phyloP scores from a whole-genome alignment of 2,797 vertebrate genomes.

The Tapera naevia region DNA sequence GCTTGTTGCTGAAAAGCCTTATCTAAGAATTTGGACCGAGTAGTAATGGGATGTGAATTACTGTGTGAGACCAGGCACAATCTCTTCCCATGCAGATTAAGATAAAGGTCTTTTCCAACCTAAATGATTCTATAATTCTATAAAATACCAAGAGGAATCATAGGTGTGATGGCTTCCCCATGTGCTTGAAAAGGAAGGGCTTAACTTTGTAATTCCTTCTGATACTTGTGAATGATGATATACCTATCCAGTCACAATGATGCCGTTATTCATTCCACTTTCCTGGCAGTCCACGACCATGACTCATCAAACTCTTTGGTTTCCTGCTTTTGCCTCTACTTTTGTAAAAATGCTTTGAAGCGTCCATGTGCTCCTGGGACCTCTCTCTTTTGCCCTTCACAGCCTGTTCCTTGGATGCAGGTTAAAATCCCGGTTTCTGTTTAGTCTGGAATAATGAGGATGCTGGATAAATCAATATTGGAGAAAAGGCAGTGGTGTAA shows the following conservation, averaged over 20 bases:
- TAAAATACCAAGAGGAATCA: not conserved
- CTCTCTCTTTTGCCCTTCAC: not conserved
- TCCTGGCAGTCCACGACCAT: not conserved
- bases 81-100: not conserved
- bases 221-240: not conserved
- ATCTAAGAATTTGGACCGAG: not conserved
- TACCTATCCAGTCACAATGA: accelerated
- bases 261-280: accelerated
- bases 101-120: no score
- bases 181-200: not conserved
- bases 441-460: accelerated
- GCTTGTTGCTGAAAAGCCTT: not conserved
- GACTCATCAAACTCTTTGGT: accelerated
- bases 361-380: accelerated
- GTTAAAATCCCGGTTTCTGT: not conserved
- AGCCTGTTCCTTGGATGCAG: not conserved
- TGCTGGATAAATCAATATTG: not conserved
- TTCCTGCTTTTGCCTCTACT: not conserved
- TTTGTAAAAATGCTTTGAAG: not conserved
- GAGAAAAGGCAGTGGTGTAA: no score
- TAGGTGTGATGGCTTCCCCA: accelerated
- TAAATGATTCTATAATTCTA: no score
- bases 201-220: not conserved
- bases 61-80: not conserved
- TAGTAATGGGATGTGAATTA: not conserved